Base-by-base conservation (phyloP, 2,113 vertebrate genomes). In the Megaceryle torquata region DNA sequence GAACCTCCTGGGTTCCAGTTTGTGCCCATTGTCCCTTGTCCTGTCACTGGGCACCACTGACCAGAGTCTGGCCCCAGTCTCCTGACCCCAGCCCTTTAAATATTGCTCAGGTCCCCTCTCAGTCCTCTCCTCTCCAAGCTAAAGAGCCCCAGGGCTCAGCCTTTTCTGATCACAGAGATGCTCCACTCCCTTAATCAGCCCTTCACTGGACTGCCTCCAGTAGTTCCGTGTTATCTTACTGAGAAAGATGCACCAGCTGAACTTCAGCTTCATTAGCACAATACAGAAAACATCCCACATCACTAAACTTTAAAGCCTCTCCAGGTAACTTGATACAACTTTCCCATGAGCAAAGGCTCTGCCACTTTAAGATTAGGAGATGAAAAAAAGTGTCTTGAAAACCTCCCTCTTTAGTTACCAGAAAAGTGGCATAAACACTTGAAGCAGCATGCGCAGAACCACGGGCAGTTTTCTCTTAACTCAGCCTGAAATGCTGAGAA, bases 391-490 rank as follows among this genome's bases (percentile, higher is more conserved):
- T 19, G 16, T 54, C 48, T 82, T 81, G 61, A 56, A 89, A 92
- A 35, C 35, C 57, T 29, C 57, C 67, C 67, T 80, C 85, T 94
- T 85, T 94, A 72, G 29, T n/a, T 79, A 77, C 43, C 59, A 91
- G 91, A 77, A 83, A 96, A 94, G 79, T 69, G 37, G 31, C 43
- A 89, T 43, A 91, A 92, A 87, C 61, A 51, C 28, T 56, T 14
- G 0, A 43, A 89, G 51, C 35, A 77, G 54, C 25, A 50, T 69
- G 50, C 63, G 53, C 79, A 81, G 71, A 86, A 93, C 51, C 67
- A 65, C 82, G 57, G 57, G 20, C 54, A 82, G 60, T 82, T 94
- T 95, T 88, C 87, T 94, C 74, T 70, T 91, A 88, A 80, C 72
- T 89, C 67, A 86, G 57, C n/a, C 46, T 59, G 26, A 82, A 80